Evolutionary conservation across 2,797 vertebrate species (phyloP), one percentile per base, ranked within the genome.

Genomic region (Steatocranus sp.): DNA sequence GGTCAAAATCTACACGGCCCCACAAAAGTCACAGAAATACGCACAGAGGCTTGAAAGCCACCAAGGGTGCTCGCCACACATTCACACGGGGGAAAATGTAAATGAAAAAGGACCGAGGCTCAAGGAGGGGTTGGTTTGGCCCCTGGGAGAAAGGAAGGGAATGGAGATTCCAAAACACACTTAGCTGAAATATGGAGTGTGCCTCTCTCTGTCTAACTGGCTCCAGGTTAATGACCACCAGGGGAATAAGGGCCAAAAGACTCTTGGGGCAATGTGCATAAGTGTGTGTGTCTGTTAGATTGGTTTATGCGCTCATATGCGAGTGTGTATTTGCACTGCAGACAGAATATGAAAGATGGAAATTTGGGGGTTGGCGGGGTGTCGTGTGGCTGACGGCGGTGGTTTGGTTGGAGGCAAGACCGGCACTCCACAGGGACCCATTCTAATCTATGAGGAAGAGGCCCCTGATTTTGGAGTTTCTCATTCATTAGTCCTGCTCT

Each of bases 401-500:
- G 83, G 88, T 93, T 93, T 91, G 91, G 92, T 91, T 93, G 88
- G 88, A 91, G 90, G 90, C 88, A 87, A 88, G 82, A 84, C 87
- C 70, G 25, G 81, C 50, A 25, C 89, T 94, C 94, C 92, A 91
- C 82, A 68, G 93, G 93, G 93, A 95, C 89, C 83, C 84, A 90
- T 94, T 93, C 93, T 93, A 95, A 95, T 95, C 93, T 91, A 83
- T 53, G 75, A 92, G 84, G 83, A 90, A 92, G 89, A 90, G 89
- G 89, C 89, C 90, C 86, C 92, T 94, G 94, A 94, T 96, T 96
- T 93, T 88, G 90, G 91, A 93, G 80, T 88, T 92, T 91, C 92
- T 94, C 91, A 92, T 94, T 96, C 94, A 95, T 95, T 96, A 94
- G 93, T 91, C 84, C 78, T 87, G 82, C 84, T 89, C 90, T 90